Percentiles rank a stretch among this genome's conserved stretches.
Conservation (phyloP, 2,797 vertebrate species). For the Parotocinclus haroldoi region DNA sequence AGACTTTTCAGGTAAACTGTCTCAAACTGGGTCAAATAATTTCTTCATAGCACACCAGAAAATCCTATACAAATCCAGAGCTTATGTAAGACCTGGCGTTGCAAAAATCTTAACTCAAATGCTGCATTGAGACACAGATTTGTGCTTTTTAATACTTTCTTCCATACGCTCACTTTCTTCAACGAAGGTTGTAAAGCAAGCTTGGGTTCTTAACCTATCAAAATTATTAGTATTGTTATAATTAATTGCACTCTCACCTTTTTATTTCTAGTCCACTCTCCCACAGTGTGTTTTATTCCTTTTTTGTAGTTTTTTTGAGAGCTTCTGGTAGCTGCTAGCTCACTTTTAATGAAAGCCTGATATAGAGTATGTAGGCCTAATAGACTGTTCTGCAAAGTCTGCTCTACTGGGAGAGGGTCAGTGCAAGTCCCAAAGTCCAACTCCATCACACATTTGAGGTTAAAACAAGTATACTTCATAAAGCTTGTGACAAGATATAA, state of each 20-base stretch:
- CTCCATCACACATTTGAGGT: slow-evolving; percentile 19
- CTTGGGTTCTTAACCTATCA: too few species aligned
- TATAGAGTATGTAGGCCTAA: slow-evolving; percentile 40
- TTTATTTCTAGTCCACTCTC: slow-evolving; percentile 21
- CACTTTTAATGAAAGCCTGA: slow-evolving; percentile 45
- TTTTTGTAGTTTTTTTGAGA: slow-evolving; percentile 24
- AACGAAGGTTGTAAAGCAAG: too few species aligned
- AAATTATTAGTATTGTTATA: too few species aligned
- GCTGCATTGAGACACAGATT: slow-evolving; percentile 11
- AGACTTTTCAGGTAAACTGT: slow-evolving; percentile 5
- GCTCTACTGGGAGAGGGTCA: slow-evolving; percentile 52
- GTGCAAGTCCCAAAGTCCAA: slow-evolving; percentile 46
- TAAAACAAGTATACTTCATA: slow-evolving; percentile 35
- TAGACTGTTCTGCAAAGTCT: slow-evolving; percentile 47
- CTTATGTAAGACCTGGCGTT: slow-evolving; percentile 13
- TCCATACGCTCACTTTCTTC: background rate
- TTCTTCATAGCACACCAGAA: slow-evolving; percentile 4
- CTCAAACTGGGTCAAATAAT: slow-evolving; percentile 13
- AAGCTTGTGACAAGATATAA: slow-evolving; percentile 28
- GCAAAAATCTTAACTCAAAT: slow-evolving; percentile 21
- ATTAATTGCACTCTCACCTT: slow-evolving; percentile 17
- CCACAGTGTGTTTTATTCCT: background rate
- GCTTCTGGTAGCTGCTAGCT: slow-evolving; percentile 39
- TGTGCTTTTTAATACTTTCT: slow-evolving; percentile 2
- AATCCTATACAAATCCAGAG: slow-evolving; percentile 9